Evolutionary conservation across 2,113 vertebrate genomes (phyloP).

Genomic region (Choloepus hoffmanni): DNA sequence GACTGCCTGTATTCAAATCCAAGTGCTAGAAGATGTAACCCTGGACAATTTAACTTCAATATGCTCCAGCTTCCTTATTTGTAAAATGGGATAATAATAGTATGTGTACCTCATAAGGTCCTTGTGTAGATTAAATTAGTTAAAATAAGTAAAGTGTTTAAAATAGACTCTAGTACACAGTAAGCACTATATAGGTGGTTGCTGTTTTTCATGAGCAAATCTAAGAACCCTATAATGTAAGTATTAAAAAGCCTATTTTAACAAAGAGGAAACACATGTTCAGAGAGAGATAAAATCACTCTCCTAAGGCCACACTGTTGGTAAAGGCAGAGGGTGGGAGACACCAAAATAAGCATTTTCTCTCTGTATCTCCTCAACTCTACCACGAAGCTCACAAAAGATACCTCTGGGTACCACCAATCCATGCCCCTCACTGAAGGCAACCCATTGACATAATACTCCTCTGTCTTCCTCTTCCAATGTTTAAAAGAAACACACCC

Average conservation of each 20-base stretch:
- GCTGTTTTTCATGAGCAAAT: not conserved
- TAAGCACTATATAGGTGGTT: not conserved
- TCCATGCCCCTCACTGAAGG: not conserved
- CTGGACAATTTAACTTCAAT: not conserved
- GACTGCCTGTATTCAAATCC: not conserved
- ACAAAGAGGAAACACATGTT: not conserved
- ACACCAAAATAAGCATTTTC: conserved; percentile 30
- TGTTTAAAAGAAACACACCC: not conserved
- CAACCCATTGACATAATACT: not conserved
- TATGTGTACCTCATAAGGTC: not conserved
- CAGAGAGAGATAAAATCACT: not conserved
- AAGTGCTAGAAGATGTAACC: not conserved
- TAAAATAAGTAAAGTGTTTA: not conserved
- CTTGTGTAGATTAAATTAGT: not conserved
- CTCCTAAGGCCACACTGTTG: not conserved
- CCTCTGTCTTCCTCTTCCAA: not conserved
- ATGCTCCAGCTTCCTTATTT: not conserved
- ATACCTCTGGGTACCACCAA: not conserved
- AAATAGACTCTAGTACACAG: not conserved
- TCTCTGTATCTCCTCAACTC: not conserved
- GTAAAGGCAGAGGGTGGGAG: conserved; percentile 5
- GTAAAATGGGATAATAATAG: not conserved
- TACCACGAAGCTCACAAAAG: not conserved
- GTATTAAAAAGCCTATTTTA: not conserved
- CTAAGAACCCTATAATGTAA: not conserved